Conservation (phyloP, 2,888 invertebrate species). For the Petrophora chlorosata region DNA sequence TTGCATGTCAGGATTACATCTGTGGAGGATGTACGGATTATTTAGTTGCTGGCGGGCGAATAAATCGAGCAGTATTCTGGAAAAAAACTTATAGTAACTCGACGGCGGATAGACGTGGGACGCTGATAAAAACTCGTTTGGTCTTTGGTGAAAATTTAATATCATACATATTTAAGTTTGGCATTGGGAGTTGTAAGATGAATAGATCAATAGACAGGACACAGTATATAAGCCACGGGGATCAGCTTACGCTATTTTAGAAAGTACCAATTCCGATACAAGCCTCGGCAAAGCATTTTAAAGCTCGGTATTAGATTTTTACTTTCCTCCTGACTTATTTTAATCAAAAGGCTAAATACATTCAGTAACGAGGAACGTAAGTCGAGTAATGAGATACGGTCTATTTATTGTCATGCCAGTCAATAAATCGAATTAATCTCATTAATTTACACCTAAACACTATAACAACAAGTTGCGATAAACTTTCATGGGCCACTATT, state of each 20-base stretch:
- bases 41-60: slow-evolving; percentile 70
- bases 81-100: slow-evolving; percentile 52
- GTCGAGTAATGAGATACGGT: too few relatives aligned
- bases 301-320: too few relatives aligned
- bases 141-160: slow-evolving; percentile 42
- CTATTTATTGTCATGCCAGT: too few relatives aligned
- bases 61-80: slow-evolving; percentile 60
- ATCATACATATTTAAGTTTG: slow-evolving; percentile 21
- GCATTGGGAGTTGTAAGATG: slow-evolving; percentile 6
- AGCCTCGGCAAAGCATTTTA: too few relatives aligned
- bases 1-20: slow-evolving; percentile 81
- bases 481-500: too few relatives aligned
- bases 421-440: too few relatives aligned
- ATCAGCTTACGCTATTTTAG: not conserved
- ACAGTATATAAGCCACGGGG: not conserved
- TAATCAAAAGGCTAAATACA: too few relatives aligned
- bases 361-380: too few relatives aligned
- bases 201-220: not conserved
- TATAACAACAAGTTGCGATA: too few relatives aligned
- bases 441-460: too few relatives aligned
- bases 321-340: too few relatives aligned
- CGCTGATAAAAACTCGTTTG: slow-evolving; percentile 42
- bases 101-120: slow-evolving; percentile 40
- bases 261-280: too few relatives aligned
- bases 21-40: slow-evolving; percentile 77